phyloP scores from a whole-genome alignment of 2,113 vertebrate species.

The Hippocampus zosterae region DNA sequence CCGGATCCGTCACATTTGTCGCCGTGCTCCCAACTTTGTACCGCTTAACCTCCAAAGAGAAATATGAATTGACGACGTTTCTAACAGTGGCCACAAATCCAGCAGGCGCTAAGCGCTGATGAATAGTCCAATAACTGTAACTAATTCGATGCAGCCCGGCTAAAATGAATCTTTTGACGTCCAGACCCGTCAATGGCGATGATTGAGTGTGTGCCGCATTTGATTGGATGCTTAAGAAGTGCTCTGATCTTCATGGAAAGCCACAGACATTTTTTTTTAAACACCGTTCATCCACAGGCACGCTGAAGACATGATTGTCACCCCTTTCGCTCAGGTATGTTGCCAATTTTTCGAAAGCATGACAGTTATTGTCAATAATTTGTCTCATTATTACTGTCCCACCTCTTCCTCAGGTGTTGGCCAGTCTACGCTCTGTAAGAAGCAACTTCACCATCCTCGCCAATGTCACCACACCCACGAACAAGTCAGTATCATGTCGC shows the following conservation, averaged over 20 bases:
- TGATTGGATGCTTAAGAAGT: too few species aligned
- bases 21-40: neutral
- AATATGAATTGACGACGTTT: neutral
- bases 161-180: too few species aligned
- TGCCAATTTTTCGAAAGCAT: constrained; percentile 11
- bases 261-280: neutral
- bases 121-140: too few species aligned
- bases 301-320: constrained; percentile 90
- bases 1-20: constrained; percentile 5
- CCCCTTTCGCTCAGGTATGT: constrained; percentile 90
- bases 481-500: constrained; percentile 80
- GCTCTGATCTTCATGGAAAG: too few species aligned
- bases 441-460: constrained; percentile 94
- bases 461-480: constrained; percentile 85
- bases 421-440: constrained; percentile 89
- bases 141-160: too few species aligned
- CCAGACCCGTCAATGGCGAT: too few species aligned
- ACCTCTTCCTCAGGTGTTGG: constrained; percentile 78
- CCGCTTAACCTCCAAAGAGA: neutral
- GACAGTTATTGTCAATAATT: constrained; percentile 35
- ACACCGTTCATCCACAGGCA: constrained; percentile 68
- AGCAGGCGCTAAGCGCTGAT: too few species aligned
- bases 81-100: too few species aligned
- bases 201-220: too few species aligned
- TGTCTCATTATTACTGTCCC: constrained; percentile 7